A percentile compares a stretch with the other conserved stretches of the same genome.
Conservation (phyloP, 2,888 invertebrate species). For the Aromia moschata region DNA sequence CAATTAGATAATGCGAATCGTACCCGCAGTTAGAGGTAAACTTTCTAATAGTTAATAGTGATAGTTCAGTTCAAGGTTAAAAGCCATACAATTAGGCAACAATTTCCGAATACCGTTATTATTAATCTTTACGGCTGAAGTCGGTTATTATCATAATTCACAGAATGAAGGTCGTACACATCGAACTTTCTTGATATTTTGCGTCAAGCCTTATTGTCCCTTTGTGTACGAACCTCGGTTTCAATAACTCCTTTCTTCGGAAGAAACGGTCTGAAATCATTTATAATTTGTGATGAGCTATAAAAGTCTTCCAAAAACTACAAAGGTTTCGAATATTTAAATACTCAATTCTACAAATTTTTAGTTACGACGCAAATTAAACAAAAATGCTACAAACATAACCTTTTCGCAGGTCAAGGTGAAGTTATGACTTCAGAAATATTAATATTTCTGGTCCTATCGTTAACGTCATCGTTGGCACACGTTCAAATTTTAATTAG, state of each 20-base stretch:
- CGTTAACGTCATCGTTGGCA: neutral
- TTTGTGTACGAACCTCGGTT: no score
- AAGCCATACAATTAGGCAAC: neutral
- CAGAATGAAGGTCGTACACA: neutral
- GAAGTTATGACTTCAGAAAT: neutral
- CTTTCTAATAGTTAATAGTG: neutral
- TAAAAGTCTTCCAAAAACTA: no score
- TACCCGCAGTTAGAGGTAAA: no score
- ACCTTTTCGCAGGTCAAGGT: neutral
- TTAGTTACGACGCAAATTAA: neutral
- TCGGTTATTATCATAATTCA: neutral
- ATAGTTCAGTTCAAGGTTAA: neutral
- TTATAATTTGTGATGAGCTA: no score
- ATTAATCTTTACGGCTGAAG: no score
- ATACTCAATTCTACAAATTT: no score
- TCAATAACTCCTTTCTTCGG: no score
- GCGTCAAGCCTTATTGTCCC: neutral
- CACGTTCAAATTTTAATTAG: neutral
- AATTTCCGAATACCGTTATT: neutral
- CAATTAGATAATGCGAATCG: no score
- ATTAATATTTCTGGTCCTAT: neutral
- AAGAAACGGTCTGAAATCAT: no score
- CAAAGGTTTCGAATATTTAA: no score
- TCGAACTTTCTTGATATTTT: neutral
- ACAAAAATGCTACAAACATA: neutral